phyloP scores from a whole-genome alignment of 2,888 invertebrate species.

The Terebella lapidaria region DNA sequence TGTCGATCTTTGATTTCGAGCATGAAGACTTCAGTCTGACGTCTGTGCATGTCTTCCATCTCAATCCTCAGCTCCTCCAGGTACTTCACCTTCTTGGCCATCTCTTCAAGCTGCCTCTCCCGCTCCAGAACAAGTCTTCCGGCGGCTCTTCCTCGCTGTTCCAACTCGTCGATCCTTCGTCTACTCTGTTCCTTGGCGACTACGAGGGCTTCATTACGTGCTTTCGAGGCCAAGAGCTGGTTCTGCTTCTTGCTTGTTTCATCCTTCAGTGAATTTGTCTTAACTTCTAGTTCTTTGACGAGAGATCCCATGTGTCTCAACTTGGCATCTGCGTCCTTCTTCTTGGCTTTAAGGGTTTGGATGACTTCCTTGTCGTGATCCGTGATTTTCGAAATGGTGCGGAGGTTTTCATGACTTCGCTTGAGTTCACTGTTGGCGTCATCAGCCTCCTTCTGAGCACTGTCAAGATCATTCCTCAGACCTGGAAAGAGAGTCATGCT shows the following conservation, averaged over 20 bases:
- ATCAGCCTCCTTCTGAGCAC: not conserved
- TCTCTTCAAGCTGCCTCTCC: not conserved
- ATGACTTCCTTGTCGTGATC: not conserved
- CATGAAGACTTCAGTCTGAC: too few relatives aligned
- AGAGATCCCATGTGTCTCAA: not conserved
- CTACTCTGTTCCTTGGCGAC: not conserved
- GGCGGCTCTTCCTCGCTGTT: not conserved
- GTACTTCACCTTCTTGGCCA: not conserved
- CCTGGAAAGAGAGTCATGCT: too few relatives aligned
- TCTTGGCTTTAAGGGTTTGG: not conserved
- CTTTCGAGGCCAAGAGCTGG: not conserved
- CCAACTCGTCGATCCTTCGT: not conserved
- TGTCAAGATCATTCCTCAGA: too few relatives aligned
- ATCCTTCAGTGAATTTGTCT: not conserved
- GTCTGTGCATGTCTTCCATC: too few relatives aligned
- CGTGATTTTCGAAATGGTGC: not conserved
- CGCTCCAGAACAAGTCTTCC: not conserved
- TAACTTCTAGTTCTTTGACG: not conserved
- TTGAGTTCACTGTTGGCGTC: not conserved
- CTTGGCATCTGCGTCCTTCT: not conserved
- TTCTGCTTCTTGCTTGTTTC: not conserved
- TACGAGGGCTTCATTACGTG: not conserved
- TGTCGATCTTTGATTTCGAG: too few relatives aligned
- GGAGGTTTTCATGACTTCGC: not conserved
- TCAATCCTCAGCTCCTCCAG: too few relatives aligned